Conservation (phyloP, 1,140 invertebrate genomes). For the Drosophila bocki region DNA sequence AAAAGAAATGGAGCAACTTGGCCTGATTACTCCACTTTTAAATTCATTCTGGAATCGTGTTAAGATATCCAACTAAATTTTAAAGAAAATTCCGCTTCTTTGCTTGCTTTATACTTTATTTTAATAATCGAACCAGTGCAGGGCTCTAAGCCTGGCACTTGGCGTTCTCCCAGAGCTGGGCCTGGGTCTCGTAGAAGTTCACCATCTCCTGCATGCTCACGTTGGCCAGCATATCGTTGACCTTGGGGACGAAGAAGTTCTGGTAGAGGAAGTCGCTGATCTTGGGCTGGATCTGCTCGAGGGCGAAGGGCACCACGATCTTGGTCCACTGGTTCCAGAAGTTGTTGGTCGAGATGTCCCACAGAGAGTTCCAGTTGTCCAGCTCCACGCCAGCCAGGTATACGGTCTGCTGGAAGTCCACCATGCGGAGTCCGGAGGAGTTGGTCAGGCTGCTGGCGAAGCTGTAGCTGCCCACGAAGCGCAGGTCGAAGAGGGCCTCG, state of each 20-base stretch:
- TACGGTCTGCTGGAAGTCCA: slow-evolving; percentile 48
- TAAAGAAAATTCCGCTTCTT: too few relatives aligned
- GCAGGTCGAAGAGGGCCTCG: slow-evolving; percentile 58
- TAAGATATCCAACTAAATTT: too few relatives aligned
- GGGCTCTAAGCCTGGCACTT: slow-evolving; percentile 3
- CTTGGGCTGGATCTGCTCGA: too few relatives aligned
- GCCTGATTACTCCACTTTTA: neutral
- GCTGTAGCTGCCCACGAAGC: slow-evolving; percentile 58
- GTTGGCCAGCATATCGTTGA: slow-evolving; percentile 42
- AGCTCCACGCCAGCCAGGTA: slow-evolving; percentile 45
- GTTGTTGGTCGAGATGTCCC: slow-evolving; percentile 3
- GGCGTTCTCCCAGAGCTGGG: slow-evolving; percentile 21
- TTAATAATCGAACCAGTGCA: neutral
- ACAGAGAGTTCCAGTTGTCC: slow-evolving; percentile 67
- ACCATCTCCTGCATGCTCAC: slow-evolving; percentile 44
- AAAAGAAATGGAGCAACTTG: neutral
- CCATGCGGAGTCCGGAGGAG: slow-evolving; percentile 42
- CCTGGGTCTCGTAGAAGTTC: slow-evolving; percentile 4
- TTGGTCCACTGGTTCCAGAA: too few relatives aligned
- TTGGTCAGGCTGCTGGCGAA: slow-evolving; percentile 40
- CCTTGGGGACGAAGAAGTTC: slow-evolving; percentile 30
- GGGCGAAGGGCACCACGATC: too few relatives aligned
- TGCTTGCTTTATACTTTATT: neutral
- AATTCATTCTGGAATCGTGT: neutral
- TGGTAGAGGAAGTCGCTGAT: slow-evolving; percentile 15